A percentile compares a stretch with the other conserved stretches of the same genome.
Evolutionary conservation across 1,140 invertebrate genomes (phyloP).

Genomic region (Drosophila equinoxialis): DNA sequence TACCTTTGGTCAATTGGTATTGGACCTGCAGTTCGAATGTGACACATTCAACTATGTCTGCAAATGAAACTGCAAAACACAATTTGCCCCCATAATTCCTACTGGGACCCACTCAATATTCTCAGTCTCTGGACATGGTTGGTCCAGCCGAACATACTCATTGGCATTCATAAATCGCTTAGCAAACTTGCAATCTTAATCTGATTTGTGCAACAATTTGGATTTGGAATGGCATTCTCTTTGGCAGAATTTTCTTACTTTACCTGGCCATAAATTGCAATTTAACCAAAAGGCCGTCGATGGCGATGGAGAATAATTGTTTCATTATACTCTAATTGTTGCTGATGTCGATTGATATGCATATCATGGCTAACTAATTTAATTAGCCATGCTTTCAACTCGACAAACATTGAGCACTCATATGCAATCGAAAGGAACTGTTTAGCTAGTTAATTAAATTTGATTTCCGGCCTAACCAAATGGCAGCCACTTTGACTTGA

Average conservation of each 20-base stretch:
- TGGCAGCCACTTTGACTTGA: conserved; percentile 21
- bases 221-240: conserved; percentile 39
- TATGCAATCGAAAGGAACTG: conserved; percentile 17
- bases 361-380: conserved; percentile 49
- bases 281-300: conserved; percentile 31
- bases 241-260: conserved; percentile 26
- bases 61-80: neutral
- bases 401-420: neutral
- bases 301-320: conserved; percentile 23
- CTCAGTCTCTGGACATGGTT: conserved; percentile 24
- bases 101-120: neutral
- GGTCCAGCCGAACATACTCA: conserved; percentile 35
- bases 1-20: neutral
- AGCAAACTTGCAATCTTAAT: conserved; percentile 66
- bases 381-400: conserved; percentile 26
- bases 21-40: neutral
- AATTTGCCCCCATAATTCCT: neutral
- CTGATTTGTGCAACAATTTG: conserved; percentile 67
- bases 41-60: neutral
- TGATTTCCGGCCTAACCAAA: conserved; percentile 29
- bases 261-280: conserved; percentile 61
- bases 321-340: conserved; percentile 40
- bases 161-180: conserved; percentile 72
- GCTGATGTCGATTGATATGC: conserved; percentile 28
- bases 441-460: conserved; percentile 68